Percentiles rank a stretch among this genome's conserved stretches.
Conservation (phyloP, 2,888 invertebrate species). For the Epistrophella euchroma region DNA sequence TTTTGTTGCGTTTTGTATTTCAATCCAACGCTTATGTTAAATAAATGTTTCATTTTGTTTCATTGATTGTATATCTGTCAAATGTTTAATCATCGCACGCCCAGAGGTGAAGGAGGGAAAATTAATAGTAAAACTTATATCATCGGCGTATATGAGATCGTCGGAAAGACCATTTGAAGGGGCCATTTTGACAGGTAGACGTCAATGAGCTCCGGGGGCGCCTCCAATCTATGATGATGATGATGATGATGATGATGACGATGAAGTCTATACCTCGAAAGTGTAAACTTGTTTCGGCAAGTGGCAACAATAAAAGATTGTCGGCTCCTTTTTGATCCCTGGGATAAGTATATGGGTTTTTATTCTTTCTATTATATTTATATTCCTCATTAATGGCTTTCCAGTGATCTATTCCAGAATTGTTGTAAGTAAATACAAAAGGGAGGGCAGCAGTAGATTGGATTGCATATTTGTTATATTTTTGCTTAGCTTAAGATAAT, state of each 20-base stretch:
- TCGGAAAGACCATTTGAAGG: slow-evolving; percentile 18
- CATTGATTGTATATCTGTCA: slow-evolving; percentile 66
- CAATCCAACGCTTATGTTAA: slow-evolving; percentile 41
- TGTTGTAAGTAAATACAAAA: slow-evolving; percentile 48
- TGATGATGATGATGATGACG: slow-evolving; percentile 28
- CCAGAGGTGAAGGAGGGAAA: slow-evolving; percentile 14
- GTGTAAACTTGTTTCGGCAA: slow-evolving; percentile 70
- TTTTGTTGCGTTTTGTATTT: slow-evolving; percentile 39
- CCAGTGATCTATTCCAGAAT: slow-evolving; percentile 64
- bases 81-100: slow-evolving; percentile 68
- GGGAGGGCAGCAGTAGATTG: slow-evolving; percentile 28
- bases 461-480: slow-evolving; percentile 10
- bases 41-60: slow-evolving; percentile 42
- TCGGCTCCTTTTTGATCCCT: slow-evolving; percentile 67
- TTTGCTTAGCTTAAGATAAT: slow-evolving; percentile 40
- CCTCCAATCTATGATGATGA: slow-evolving; percentile 59
- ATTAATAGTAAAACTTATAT: slow-evolving; percentile 74
- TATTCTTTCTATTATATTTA: slow-evolving; percentile 70
- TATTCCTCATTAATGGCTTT: slow-evolving; percentile 72
- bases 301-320: slow-evolving; percentile 68
- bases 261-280: slow-evolving; percentile 13
- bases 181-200: slow-evolving; percentile 54
- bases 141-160: slow-evolving; percentile 23
- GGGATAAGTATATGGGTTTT: slow-evolving; percentile 74
- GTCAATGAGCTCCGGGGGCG: slow-evolving; percentile 63